A percentile compares a stretch with the other conserved stretches of the same genome.
Evolutionary conservation across 2,888 invertebrate species (phyloP).

Genomic region (Agrotis exclamationis): DNA sequence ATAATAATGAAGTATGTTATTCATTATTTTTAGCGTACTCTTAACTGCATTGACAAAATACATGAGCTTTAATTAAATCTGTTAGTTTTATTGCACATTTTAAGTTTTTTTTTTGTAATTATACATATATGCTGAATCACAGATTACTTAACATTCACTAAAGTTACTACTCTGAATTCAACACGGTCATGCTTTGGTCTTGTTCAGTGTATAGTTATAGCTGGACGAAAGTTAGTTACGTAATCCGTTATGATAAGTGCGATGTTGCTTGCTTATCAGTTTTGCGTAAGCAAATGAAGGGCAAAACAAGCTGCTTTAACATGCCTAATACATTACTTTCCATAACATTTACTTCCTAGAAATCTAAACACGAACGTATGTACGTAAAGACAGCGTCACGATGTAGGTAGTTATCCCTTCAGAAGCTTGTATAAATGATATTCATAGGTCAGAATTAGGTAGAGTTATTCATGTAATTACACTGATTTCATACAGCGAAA

Average conservation of each 20-base stretch:
- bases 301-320: constrained; percentile 36
- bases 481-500: too few relatives aligned
- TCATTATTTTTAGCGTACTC: background rate
- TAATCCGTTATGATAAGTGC: constrained; percentile 32
- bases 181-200: background rate
- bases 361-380: constrained; percentile 6
- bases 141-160: too few relatives aligned
- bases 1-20: background rate
- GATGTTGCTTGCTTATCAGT: constrained; percentile 45
- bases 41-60: background rate
- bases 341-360: constrained; percentile 21
- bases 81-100: background rate
- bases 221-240: constrained; percentile 37
- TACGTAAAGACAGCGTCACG: too few relatives aligned
- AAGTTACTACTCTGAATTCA: background rate
- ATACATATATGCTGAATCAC: too few relatives aligned
- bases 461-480: too few relatives aligned
- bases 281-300: constrained; percentile 43
- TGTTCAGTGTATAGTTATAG: background rate
- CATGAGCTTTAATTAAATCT: background rate
- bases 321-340: constrained; percentile 32
- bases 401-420: too few relatives aligned
- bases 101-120: too few relatives aligned
- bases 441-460: too few relatives aligned
- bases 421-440: too few relatives aligned